These are phyloP conservation scores for Amyelois transitella DNA, from an alignment of 1,140 invertebrate genomes.

Conservation along the genomic window DNA sequence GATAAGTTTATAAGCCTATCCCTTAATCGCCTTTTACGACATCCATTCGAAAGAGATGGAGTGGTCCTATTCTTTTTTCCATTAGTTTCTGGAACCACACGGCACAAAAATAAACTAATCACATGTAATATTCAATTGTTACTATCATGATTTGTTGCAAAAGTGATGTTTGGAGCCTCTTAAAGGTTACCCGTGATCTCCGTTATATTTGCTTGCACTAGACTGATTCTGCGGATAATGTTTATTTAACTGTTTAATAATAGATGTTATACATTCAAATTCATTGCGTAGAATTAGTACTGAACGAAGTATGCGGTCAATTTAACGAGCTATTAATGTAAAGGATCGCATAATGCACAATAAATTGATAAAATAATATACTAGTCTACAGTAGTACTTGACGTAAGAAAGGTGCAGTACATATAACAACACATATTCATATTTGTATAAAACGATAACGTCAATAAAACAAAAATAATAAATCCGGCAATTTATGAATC, in stretches of 20 bases:
- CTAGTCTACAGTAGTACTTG: background rate
- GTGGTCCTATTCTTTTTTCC: no score
- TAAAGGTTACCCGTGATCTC: background rate
- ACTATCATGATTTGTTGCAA: background rate
- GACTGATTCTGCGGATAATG: background rate
- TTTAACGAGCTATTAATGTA: conserved; percentile 9
- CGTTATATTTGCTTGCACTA: background rate
- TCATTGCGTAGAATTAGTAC: conserved; percentile 5
- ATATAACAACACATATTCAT: background rate
- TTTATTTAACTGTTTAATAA: conserved; percentile 7
- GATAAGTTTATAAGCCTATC: no score
- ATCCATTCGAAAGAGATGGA: no score
- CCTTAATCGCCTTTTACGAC: no score
- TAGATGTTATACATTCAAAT: background rate
- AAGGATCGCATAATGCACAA: conserved; percentile 3
- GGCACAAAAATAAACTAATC: no score
- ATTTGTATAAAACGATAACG: background rate
- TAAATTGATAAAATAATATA: background rate
- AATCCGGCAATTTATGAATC: background rate
- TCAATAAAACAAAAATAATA: conserved; percentile 1
- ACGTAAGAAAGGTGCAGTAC: background rate
- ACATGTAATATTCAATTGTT: no score
- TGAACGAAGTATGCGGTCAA: conserved; percentile 16
- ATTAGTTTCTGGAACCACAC: no score
- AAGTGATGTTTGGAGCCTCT: background rate